Base-by-base conservation (phyloP, 2,113 vertebrate genomes). In the Gymnarchus niloticus region DNA sequence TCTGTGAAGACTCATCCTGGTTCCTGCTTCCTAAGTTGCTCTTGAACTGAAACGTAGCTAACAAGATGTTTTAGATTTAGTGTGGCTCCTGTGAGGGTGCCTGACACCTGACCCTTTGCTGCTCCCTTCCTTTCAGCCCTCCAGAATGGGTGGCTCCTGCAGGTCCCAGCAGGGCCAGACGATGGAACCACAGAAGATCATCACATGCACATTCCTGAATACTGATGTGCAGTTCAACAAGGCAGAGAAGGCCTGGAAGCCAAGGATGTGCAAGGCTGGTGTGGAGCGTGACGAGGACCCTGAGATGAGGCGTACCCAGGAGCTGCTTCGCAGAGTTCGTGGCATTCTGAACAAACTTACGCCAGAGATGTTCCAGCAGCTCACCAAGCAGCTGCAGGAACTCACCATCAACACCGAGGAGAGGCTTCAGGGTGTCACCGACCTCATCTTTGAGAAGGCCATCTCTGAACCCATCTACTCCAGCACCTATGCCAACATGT, bases 401-500 rank as follows among this genome's bases (percentile, higher is more conserved):
- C 91, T 99, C 89, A 95, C 96, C 88, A 98, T 99, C 0, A 97
- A 99, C 93, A 99, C 97, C 0, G 97, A 99, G 92, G 97, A 99
- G 89, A 93, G 97, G 59, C 93, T 99, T 88, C 99, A 99, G 91
- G 98, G 98, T 23, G 98, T 99, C 91, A 99, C 99, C 1, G 97
- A 99, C 91, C 97, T 99, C 10, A 97, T 97, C 92, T 99, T 99
- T 1, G 98, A 99, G 92, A 99, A 99, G 92, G 98, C 98, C 93
- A 99, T 99, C 91, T 97, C 98, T 0, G 98, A 99, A 91, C 98
- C 98, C 87, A 97, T 98, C 95, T 99, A 99, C 90, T 99, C 98
- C 2, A 98, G 99, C 91, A 98, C 98, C 93, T 99, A 99, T 84
- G 98, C 98, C 94, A 99, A 99, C 93, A 99, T 99, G 98, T 99